Base-by-base conservation (phyloP, 2,797 vertebrate genomes). In the Poeciliopsis gracilis region DNA sequence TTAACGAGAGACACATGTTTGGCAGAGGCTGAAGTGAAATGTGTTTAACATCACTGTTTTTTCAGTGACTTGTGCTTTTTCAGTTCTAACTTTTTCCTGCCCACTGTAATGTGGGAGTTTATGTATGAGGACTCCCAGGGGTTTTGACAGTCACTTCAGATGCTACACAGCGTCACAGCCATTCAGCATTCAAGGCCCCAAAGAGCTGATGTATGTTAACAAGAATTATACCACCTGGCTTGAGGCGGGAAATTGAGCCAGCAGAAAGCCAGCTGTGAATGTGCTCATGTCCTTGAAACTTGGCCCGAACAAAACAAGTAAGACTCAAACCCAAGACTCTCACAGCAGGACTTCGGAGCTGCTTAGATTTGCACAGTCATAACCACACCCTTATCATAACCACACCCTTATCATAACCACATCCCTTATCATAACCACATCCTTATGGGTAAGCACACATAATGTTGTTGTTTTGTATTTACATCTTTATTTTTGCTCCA, bases 221-320 rank as follows among this genome's bases (percentile, higher is more conserved):
- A 77, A 71, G 72, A 89, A 87, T 79, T 30, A 12, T 84, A 89
- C 81, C 85, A 82, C 33, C 76, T 77, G 78, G 89, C 84, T 81
- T 87, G 88, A 78, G 74, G 80, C 71, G 92, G 82, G 79, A 87
- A 91, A 78, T 78, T 51, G 61, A 88, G 82, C 43, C 87, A 87
- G 80, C 82, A 86, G 72, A 90, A 79, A 87, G 82, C 89, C 94
- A 95, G 94, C 94, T 95, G 93, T 93, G 87, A 89, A 92, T 93
- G 85, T 43, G 78, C 82, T 95, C 92, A 91, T 79, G 82, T 85
- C 84, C 82, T 53, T 84, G 86, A 91, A 84, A 90, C 83, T 91
- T 93, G 91, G 88, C 91, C 86, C 75, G 78, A 77, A 89, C 67
- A 30, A 84, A 86, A 77, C 81, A 79, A 76, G 90, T 75, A 84